Conservation (phyloP, 2,888 invertebrate genomes). For the Acronicta alni region DNA sequence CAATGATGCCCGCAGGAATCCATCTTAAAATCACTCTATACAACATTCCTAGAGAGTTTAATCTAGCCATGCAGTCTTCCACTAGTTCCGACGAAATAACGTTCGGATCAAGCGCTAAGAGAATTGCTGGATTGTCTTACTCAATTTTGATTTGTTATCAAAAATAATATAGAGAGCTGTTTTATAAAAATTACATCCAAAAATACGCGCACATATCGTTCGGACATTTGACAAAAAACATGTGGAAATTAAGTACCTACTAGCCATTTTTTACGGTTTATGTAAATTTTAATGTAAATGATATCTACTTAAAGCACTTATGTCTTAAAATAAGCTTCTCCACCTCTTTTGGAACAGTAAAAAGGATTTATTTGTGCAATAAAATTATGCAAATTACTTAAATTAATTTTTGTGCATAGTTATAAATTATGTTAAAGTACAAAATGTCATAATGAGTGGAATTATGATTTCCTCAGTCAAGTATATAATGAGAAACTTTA, state of each 20-base stretch:
- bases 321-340: conserved; percentile 14
- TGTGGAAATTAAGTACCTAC: conserved; percentile 7
- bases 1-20: too few species aligned
- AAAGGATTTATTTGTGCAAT: conserved; percentile 25
- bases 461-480: too few species aligned
- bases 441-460: too few species aligned
- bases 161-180: too few species aligned
- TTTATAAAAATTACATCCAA: neutral
- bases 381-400: conserved; percentile 22
- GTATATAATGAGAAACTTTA: too few species aligned
- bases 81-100: too few species aligned
- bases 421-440: neutral
- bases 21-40: too few species aligned
- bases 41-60: too few species aligned
- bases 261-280: conserved; percentile 31
- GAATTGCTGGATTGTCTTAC: too few species aligned
- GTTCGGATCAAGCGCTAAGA: too few species aligned
- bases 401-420: conserved; percentile 1
- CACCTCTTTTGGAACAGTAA: conserved; percentile 17
- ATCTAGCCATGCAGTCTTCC: too few species aligned
- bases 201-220: conserved; percentile 16
- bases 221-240: neutral
- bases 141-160: too few species aligned
- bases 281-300: conserved; percentile 29
- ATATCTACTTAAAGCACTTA: conserved; percentile 1